Evolutionary conservation across 2,888 invertebrate genomes (phyloP).

Genomic region (Chymomyza fuscimana): DNA sequence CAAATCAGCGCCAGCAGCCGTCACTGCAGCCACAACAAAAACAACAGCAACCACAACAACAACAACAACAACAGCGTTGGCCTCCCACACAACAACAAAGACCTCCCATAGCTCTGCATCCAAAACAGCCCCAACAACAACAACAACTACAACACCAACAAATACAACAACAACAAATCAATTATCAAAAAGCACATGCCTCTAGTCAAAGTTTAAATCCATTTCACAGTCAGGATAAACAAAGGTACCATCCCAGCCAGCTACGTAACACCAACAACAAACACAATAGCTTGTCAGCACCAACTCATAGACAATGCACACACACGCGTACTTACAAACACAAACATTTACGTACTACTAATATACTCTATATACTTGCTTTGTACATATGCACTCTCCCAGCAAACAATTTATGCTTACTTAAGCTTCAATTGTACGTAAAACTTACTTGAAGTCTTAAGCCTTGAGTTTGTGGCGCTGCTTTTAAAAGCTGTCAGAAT

Average conservation of each 20-base stretch:
- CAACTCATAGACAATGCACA: slow-evolving; percentile 23
- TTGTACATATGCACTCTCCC: background rate
- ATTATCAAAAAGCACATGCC: slow-evolving; percentile 69
- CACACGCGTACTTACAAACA: slow-evolving; percentile 23
- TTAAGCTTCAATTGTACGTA: too few species aligned
- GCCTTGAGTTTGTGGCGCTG: slow-evolving; percentile 5
- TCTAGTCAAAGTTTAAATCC: slow-evolving; percentile 79
- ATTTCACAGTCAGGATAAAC: slow-evolving; percentile 72
- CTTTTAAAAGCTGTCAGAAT: slow-evolving; percentile 3
- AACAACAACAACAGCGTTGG: slow-evolving; percentile 43
- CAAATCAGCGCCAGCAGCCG: slow-evolving; percentile 42
- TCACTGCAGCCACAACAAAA: slow-evolving; percentile 53
- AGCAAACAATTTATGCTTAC: slow-evolving; percentile 9
- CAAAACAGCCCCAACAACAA: slow-evolving; percentile 26
- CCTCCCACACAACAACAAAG: slow-evolving; percentile 66
- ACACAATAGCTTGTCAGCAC: slow-evolving; percentile 8
- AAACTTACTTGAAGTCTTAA: slow-evolving; percentile 2
- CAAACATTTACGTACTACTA: slow-evolving; percentile 4
- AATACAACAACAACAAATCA: slow-evolving; percentile 57
- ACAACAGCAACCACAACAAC: slow-evolving; percentile 41
- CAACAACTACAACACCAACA: slow-evolving; percentile 41
- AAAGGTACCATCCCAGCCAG: slow-evolving; percentile 69
- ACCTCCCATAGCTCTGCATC: slow-evolving; percentile 47
- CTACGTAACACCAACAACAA: background rate
- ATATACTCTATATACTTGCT: slow-evolving; percentile 2